These are phyloP conservation scores for Pyxicephalus adspersus DNA, from an alignment of 2,113 vertebrate genomes.

Conservation along the genomic window DNA sequence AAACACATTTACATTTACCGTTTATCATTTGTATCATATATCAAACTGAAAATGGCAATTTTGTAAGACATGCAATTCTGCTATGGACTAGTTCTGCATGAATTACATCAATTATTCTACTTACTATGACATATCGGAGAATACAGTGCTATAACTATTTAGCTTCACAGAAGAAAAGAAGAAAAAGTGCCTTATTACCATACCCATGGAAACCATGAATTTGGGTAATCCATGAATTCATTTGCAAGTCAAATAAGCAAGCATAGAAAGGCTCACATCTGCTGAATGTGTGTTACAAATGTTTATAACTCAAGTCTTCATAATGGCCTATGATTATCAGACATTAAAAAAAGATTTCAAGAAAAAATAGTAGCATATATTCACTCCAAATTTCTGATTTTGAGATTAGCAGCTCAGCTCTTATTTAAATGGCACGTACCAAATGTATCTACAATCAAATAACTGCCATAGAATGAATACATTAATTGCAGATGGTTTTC, in stretches of 20 bases:
- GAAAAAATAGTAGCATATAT: neutral
- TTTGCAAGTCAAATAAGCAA: constrained; percentile 53
- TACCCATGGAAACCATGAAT: constrained; percentile 51
- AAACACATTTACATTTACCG: neutral
- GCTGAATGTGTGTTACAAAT: constrained; percentile 51
- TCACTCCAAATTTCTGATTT: constrained; percentile 12
- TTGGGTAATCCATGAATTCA: constrained; percentile 50
- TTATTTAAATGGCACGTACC: too few relatives aligned
- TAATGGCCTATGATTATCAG: constrained; percentile 38
- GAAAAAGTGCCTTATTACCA: constrained; percentile 40
- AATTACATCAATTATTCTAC: constrained; percentile 43
- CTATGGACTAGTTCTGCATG: constrained; percentile 11
- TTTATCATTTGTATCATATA: neutral
- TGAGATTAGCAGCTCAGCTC: too few relatives aligned
- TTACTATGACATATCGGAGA: constrained; percentile 26
- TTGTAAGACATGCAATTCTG: constrained; percentile 14
- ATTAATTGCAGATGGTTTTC: too few relatives aligned
- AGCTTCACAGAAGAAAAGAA: constrained; percentile 43
- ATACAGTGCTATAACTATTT: constrained; percentile 39
- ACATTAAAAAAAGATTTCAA: constrained; percentile 3
- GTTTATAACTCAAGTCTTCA: constrained; percentile 41
- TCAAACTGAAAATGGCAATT: neutral
- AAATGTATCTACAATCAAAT: too few relatives aligned
- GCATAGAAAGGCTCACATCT: constrained; percentile 46
- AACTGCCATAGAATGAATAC: too few relatives aligned